These are phyloP conservation scores for Dioctria linearis DNA, from an alignment of 2,888 invertebrate genomes.

Conservation along the genomic window DNA sequence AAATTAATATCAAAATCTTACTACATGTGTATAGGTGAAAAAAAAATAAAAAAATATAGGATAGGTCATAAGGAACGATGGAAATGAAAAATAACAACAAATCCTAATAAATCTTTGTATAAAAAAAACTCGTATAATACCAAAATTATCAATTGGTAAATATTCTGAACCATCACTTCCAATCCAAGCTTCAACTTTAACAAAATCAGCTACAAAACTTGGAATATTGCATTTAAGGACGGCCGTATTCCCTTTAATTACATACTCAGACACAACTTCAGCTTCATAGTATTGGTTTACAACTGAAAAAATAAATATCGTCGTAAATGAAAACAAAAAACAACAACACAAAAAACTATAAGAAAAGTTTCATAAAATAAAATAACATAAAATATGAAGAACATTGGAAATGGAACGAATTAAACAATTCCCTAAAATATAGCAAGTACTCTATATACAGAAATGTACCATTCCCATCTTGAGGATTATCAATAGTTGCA, in stretches of 20 bases:
- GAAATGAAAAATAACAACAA: background rate
- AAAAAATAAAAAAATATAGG: background rate
- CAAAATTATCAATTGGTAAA: conserved; percentile 80
- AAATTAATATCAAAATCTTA: background rate
- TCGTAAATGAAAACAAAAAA: background rate
- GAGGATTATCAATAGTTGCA: conserved; percentile 67
- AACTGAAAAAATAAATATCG: conserved; percentile 73
- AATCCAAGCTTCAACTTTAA: conserved; percentile 89
- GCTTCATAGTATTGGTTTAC: conserved; percentile 92
- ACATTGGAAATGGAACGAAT: background rate
- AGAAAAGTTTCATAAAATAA: conserved; percentile 43
- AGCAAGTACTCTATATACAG: background rate
- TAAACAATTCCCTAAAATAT: background rate
- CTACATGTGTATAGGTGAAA: background rate
- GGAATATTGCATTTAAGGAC: conserved; percentile 92
- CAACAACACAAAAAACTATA: conserved; percentile 17
- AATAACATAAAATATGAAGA: conserved; percentile 22
- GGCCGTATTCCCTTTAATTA: conserved; percentile 89
- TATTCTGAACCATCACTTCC: conserved; percentile 80
- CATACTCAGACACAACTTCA: conserved; percentile 91
- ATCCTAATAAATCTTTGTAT: background rate
- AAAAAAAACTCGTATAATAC: conserved; percentile 65
- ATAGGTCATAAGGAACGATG: conserved; percentile 4
- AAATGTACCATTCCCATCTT: conserved; percentile 59
- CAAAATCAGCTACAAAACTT: conserved; percentile 92